A percentile compares a stretch with the other conserved stretches of the same genome.
Conservation (phyloP, 2,797 vertebrate genomes). For the Ispidina lecontei region DNA sequence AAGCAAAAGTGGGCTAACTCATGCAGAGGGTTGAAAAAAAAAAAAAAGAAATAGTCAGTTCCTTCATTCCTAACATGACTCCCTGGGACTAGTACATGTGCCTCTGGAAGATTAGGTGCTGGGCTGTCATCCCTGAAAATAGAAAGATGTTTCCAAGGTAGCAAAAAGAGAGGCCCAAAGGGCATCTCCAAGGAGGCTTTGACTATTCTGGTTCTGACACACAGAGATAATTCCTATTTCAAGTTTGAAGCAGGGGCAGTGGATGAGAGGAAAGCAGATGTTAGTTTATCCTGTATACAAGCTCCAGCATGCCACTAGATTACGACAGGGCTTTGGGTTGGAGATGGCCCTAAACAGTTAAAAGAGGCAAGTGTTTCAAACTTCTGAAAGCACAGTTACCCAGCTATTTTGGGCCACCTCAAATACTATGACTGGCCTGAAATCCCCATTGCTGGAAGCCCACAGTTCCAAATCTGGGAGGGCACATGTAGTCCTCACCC, state of each 20-base stretch:
- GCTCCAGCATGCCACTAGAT: neutral
- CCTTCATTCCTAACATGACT: constrained; percentile 30
- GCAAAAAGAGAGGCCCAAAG: constrained; percentile 53
- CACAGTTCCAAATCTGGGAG: neutral
- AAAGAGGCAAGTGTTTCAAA: neutral
- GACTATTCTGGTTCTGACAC: constrained; percentile 42
- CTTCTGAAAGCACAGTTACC: neutral
- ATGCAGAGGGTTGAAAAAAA: neutral
- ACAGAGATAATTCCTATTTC: constrained; percentile 50
- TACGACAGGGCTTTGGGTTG: neutral
- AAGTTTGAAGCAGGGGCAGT: neutral
- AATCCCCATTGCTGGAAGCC: neutral
- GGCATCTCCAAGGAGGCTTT: constrained; percentile 57
- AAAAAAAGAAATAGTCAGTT: neutral
- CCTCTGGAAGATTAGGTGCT: constrained; percentile 57
- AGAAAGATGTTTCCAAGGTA: constrained; percentile 40
- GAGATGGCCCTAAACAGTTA: neutral
- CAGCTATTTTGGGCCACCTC: neutral
- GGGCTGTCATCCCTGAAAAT: constrained; percentile 30
- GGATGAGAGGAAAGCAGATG: constrained; percentile 52
- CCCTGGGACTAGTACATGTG: constrained; percentile 37
- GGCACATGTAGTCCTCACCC: neutral
- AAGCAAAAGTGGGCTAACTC: constrained; percentile 1
- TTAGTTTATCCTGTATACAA: constrained; percentile 63
- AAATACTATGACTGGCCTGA: neutral